Evolutionary conservation across 2,113 vertebrate genomes (phyloP), one percentile per base, ranked within the genome.

Genomic region (Butorides virescens): DNA sequence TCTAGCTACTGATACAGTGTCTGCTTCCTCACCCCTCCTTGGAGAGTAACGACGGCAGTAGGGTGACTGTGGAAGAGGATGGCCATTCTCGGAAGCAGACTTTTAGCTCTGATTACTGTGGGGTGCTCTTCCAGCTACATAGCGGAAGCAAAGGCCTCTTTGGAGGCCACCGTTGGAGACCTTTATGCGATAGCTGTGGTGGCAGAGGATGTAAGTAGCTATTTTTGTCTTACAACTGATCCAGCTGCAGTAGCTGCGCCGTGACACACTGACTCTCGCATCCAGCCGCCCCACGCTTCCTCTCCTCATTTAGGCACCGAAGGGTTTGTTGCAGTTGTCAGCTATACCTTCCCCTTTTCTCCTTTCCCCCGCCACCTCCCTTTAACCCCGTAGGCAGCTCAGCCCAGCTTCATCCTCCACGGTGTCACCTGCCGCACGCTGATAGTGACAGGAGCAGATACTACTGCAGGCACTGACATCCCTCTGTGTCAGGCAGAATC

Each of bases 191-290:
- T 92, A 90, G 81, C 49, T 90, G 85, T 82, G 71, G 74, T 90
- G 84, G 83, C 79, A 89, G 92, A 95, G 80, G 44, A 29, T 74
- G 4, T 56, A 84, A 90, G 79, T 19, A 92, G 52, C 91, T 98
- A 91, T 96, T 97, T 96, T 95, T 97, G 76, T 94, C 77, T 88
- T 75, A 79, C 56, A 93, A 96, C 46, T 96, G 94, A 96, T 97
- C 73, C 78, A 97, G 94, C 94, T 90, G 90, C 93, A 76, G 75
- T 56, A 58, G 70, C 93, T 90, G 94, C 0, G 0, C 62, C 82
- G 71, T 91, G 90, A 70, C 96, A 91, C 61, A 62, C 56, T 4
- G 4, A 79, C 89, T 96, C 90, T 55, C 4, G 14, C 83, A 93
- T 56, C 55, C 79, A 16, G 29, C 81, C 47, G 19, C 56, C 50